Evolutionary conservation across 1,140 invertebrate species (phyloP), one percentile per base, ranked within the genome.

Genomic region (Anoplophora glabripennis): DNA sequence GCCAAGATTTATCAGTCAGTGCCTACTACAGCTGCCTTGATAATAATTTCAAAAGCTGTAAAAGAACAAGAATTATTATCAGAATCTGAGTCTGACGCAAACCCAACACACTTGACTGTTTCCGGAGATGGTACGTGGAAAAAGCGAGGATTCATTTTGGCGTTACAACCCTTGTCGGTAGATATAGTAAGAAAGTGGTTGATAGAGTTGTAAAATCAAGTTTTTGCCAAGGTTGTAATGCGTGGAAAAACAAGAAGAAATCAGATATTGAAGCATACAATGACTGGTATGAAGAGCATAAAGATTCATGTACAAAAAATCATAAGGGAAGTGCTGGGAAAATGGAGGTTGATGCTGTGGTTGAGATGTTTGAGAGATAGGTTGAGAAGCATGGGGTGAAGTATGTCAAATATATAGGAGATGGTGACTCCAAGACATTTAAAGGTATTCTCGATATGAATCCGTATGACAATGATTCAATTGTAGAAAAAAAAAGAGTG

Each of bases 341-440:
- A 37, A 68, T 71, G 66, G 68, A 68, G n/a, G n/a, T n/a, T n/a
- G n/a, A n/a, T n/a, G n/a, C n/a, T n/a, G n/a, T n/a, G n/a, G n/a
- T n/a, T n/a, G n/a, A n/a, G n/a, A n/a, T n/a, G n/a, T n/a, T n/a
- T n/a, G n/a, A n/a, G n/a, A n/a, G n/a, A n/a, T n/a, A n/a, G n/a
- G n/a, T n/a, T n/a, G n/a, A n/a, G n/a, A n/a, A n/a, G n/a, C n/a
- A n/a, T n/a, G n/a, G n/a, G n/a, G 53, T 65, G 15, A 64, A 52
- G 45, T 70, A 67, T 53, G 38, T 17, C 28, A 63, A 61, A n/a
- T 71, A 71, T 37, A 62, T 68, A 15, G 62, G 69, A 40, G 69
- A 71, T 58, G 67, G 65, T 1, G 64, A 71, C 42, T 62, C 51
- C 4, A 70, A 65, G 47, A 66, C 63, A 41, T 65, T 54, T 45